Conservation (phyloP, 1,140 invertebrate genomes). For the Venustaconcha ellipsiformis region DNA sequence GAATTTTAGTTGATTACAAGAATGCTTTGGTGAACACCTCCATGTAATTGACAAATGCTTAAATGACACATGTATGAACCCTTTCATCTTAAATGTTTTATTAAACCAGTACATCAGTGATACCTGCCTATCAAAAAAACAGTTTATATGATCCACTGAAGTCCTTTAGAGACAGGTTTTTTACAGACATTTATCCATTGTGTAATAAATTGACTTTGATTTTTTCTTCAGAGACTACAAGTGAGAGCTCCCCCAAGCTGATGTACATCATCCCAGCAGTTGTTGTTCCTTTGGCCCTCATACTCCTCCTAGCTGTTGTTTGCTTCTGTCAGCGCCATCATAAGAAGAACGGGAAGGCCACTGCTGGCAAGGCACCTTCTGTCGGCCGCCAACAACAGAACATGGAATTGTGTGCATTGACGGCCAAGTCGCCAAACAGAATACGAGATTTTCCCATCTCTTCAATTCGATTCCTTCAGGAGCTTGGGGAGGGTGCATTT, state of each 20-base stretch:
- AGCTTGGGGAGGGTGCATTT: constrained; percentile 96
- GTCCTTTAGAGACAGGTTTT: neutral
- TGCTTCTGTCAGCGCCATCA: constrained; percentile 64
- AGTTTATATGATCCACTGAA: neutral
- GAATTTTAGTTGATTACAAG: too few species aligned
- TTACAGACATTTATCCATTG: neutral
- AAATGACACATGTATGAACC: neutral
- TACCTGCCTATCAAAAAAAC: neutral
- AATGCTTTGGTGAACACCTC: too few species aligned
- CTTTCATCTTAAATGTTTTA: neutral
- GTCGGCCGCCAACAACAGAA: constrained; percentile 37
- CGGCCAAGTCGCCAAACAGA: constrained; percentile 54
- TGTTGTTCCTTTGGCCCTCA: constrained; percentile 70
- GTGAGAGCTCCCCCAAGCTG: constrained; percentile 56
- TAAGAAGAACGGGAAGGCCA: constrained; percentile 30
- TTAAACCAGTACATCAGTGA: neutral
- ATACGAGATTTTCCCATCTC: constrained; percentile 76
- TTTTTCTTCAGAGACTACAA: constrained; percentile 4
- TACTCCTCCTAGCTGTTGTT: constrained; percentile 70
- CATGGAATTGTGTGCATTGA: constrained; percentile 61
- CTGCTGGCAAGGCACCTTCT: constrained; percentile 39
- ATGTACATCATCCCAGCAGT: constrained; percentile 74
- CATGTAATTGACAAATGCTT: too few species aligned
- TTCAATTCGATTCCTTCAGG: constrained; percentile 90
- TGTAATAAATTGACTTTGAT: constrained; percentile 1